phyloP scores from a whole-genome alignment of 2,888 invertebrate species.

The Mesorhabditis sp. region DNA sequence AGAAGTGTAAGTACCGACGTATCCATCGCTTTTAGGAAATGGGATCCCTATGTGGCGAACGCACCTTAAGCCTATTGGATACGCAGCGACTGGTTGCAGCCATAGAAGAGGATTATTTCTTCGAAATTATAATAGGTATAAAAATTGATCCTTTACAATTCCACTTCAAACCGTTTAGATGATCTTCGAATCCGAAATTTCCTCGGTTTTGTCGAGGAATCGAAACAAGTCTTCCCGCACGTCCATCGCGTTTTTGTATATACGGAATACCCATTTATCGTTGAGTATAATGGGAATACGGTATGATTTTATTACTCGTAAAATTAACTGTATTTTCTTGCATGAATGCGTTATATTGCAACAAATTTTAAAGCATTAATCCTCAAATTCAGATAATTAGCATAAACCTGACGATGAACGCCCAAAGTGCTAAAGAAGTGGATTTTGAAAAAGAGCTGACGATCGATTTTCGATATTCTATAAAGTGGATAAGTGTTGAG shows the following conservation, averaged over 20 bases:
- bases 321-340: too few relatives aligned
- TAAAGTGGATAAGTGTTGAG: slow-evolving; percentile 61
- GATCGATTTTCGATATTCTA: slow-evolving; percentile 62
- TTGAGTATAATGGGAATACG: slow-evolving; percentile 62
- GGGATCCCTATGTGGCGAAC: slow-evolving; percentile 59
- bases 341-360: too few relatives aligned
- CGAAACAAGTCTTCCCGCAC: slow-evolving; percentile 62
- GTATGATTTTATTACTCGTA: slow-evolving; percentile 39
- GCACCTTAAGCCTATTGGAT: slow-evolving; percentile 58
- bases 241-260: slow-evolving; percentile 62
- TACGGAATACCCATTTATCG: slow-evolving; percentile 62
- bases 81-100: slow-evolving; percentile 60
- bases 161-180: slow-evolving; percentile 56
- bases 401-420: slow-evolving; percentile 59
- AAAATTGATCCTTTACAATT: neutral
- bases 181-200: slow-evolving; percentile 63
- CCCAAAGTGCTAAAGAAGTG: slow-evolving; percentile 50
- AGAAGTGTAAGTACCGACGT: too few relatives aligned
- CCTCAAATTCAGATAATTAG: slow-evolving; percentile 59
- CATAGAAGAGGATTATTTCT: slow-evolving; percentile 64
- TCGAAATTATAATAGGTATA: slow-evolving; percentile 63
- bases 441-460: slow-evolving; percentile 41
- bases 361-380: neutral
- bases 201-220: slow-evolving; percentile 63
- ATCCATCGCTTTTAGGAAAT: slow-evolving; percentile 34